Conservation (phyloP, 2,797 vertebrate genomes). For the Melanitta fusca region DNA sequence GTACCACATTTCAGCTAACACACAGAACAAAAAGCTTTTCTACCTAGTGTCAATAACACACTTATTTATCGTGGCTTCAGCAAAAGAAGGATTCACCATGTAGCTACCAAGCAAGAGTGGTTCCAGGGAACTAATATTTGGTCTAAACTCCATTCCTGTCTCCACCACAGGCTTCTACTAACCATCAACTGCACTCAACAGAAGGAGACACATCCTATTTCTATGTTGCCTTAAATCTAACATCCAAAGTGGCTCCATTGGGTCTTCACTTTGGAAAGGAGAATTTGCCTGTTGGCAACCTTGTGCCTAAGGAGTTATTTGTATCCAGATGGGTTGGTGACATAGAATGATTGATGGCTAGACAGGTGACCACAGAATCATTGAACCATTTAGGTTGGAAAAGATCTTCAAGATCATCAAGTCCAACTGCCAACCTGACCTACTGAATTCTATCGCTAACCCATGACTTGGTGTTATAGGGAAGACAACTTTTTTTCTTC, state of each 20-base stretch:
- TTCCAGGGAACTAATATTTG: background rate
- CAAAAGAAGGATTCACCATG: background rate
- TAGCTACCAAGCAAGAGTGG: background rate
- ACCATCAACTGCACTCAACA: background rate
- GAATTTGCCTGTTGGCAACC: accelerated
- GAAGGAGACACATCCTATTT: background rate
- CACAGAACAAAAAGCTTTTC: background rate
- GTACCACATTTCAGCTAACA: background rate
- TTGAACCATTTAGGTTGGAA: background rate
- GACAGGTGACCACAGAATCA: background rate
- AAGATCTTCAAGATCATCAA: background rate
- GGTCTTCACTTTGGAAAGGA: background rate
- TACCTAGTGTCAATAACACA: background rate
- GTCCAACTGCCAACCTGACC: background rate
- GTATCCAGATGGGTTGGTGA: background rate
- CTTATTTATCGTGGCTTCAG: background rate
- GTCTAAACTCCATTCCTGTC: background rate
- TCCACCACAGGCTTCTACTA: background rate
- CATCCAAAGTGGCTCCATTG: background rate
- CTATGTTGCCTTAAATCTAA: background rate
- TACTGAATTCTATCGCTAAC: background rate
- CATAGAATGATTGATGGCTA: background rate
- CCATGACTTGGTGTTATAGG: background rate
- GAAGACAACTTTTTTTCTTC: background rate
- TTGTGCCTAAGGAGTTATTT: accelerated